Evolutionary conservation across 2,888 invertebrate species (phyloP).

Genomic region (Drepana falcataria): DNA sequence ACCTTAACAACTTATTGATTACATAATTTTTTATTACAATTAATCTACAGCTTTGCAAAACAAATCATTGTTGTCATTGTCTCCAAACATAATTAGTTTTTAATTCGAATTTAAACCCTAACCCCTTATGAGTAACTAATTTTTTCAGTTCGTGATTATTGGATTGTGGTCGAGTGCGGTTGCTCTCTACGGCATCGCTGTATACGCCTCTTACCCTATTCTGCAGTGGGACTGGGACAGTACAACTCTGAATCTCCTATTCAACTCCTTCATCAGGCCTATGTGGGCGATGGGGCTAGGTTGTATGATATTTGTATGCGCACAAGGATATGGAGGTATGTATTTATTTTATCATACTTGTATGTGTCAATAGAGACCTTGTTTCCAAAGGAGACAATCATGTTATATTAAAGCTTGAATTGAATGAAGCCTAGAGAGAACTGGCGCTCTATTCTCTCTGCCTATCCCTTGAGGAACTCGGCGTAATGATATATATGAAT

Average conservation of each 20-base stretch:
- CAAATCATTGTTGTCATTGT: too few species aligned
- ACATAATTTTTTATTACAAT: too few species aligned
- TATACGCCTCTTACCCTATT: constrained; percentile 11
- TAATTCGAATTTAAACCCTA: background rate
- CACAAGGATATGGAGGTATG: constrained; percentile 48
- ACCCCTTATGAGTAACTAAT: constrained; percentile 1
- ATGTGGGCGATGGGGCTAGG: constrained; percentile 40
- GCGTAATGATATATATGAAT: too few species aligned
- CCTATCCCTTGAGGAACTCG: too few species aligned
- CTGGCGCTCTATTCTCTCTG: too few species aligned
- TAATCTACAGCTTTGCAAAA: too few species aligned
- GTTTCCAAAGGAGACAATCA: too few species aligned
- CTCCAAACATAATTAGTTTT: too few species aligned
- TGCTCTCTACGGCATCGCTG: constrained; percentile 1
- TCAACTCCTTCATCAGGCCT: constrained; percentile 32
- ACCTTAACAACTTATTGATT: too few species aligned
- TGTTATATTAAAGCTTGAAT: too few species aligned
- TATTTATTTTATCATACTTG: constrained; percentile 7
- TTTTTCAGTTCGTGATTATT: background rate
- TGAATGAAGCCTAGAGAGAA: too few species aligned
- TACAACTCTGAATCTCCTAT: constrained; percentile 12
- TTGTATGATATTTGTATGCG: constrained; percentile 49
- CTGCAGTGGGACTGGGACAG: constrained; percentile 23
- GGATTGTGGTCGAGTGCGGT: constrained; percentile 22
- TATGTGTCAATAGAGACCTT: too few species aligned